Evolutionary conservation across 2,888 invertebrate species (phyloP), one percentile per base, ranked within the genome.

Genomic region (Aspidiotus rigidus): DNA sequence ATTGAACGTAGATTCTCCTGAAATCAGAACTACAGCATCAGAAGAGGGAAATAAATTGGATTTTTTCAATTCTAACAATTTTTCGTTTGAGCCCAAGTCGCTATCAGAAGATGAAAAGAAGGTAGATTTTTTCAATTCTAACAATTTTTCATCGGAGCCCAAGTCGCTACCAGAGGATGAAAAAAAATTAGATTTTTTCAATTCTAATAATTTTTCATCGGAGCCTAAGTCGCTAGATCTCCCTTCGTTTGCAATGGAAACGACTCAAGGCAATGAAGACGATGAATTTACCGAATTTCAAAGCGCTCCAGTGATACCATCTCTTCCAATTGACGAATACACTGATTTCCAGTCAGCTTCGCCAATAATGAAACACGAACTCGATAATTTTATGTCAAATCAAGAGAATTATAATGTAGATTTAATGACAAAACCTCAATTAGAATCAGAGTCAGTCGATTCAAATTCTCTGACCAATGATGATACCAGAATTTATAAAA

Each of bases 241-340:
- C 15, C 66, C 66, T 9, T 39, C 15, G 3, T 59, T 66, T 15
- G 42, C 39, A 42, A 28, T 41, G 6, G 8, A 15, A 42, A 40
- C 17, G 15, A 39, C 44, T 16, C 40, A 42, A 2, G 8, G n/a
- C 39, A 44, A 49, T 16, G 69, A 69, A 40, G 75, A 75, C 62
- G 81, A 81, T 72, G 81, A 81, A 15, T 81, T 81, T 73, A 78
- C 79, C 1, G 81, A 82, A 41, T 81, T 81, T 72, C 81, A 81
- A 74, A 81, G 80, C 73, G 73, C 72, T 57, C 66, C 72, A 15
- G 66, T 71, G 53, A 59, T 71, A 61, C 57, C 60, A 13, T 64
- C 64, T 63, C n/a, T n/a, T n/a, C 5, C 28, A 28, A 69, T 64
- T 60, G 72, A 73, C 59, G 73, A 73, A 44, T 73, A 72, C 62